A percentile compares a stretch with the other conserved stretches of the same genome.
Evolutionary conservation across 2,888 invertebrate genomes (phyloP).

Genomic region (Andrena camellia): DNA sequence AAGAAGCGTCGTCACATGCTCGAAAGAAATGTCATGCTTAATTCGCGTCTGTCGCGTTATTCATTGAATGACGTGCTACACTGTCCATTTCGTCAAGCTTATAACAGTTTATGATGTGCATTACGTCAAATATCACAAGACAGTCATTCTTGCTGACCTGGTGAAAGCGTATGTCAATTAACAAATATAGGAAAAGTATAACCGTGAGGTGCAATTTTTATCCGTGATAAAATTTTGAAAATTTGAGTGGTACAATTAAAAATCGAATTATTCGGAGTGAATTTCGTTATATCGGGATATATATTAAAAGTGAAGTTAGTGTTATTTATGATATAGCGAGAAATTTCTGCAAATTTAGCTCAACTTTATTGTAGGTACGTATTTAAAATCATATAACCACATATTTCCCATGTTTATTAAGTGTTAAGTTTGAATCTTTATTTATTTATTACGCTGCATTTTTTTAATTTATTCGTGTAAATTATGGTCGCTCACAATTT

Average conservation of each 20-base stretch:
- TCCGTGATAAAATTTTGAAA: background rate
- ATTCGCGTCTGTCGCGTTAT: conserved; percentile 31
- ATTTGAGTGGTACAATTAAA: background rate
- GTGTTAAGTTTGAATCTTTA: background rate
- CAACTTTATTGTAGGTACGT: conserved; percentile 31
- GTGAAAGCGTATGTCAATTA: background rate
- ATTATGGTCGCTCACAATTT: background rate
- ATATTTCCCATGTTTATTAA: background rate
- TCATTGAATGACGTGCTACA: conserved; percentile 26
- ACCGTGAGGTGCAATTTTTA: background rate
- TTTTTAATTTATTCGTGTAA: background rate
- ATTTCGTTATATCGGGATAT: background rate
- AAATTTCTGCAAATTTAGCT: background rate
- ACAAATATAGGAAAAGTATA: background rate
- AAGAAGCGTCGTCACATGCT: background rate
- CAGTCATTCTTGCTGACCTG: background rate
- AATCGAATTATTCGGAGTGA: background rate
- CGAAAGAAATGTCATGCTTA: conserved; percentile 48
- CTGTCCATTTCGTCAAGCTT: conserved; percentile 30
- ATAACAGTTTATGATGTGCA: conserved; percentile 10
- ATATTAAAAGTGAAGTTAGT: conserved; percentile 1
- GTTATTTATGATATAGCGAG: conserved; percentile 5
- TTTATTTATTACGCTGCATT: background rate
- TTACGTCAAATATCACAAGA: background rate
- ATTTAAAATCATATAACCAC: background rate